Conservation (phyloP, 2,797 vertebrate species). For the Gastrophryne carolinensis region DNA sequence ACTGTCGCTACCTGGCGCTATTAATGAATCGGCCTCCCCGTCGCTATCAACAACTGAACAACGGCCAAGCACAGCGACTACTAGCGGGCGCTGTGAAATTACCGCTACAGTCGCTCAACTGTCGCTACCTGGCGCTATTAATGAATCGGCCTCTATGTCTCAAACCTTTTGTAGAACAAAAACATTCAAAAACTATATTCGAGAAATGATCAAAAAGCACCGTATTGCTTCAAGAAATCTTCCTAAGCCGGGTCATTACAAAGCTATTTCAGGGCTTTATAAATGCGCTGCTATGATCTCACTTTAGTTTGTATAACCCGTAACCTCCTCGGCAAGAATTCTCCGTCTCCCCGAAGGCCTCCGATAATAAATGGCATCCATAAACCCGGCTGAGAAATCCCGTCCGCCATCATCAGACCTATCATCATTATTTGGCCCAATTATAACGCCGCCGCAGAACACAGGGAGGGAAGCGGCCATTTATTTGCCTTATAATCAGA, state of each 20-base stretch:
- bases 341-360: not conserved
- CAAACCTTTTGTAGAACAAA: too few relatives aligned
- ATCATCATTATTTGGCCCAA: not conserved
- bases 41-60: too few relatives aligned
- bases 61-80: too few relatives aligned
- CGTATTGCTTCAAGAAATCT: not conserved
- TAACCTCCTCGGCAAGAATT: not conserved
- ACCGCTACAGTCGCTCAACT: too few relatives aligned
- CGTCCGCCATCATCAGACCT: not conserved
- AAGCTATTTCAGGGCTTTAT: not conserved
- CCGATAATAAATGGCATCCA: not conserved
- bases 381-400: not conserved
- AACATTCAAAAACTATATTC: too few relatives aligned
- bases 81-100: too few relatives aligned
- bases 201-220: too few relatives aligned
- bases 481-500: constrained; percentile 9
- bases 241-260: not conserved
- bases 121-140: too few relatives aligned
- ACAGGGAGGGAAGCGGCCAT: not conserved
- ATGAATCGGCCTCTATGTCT: too few relatives aligned
- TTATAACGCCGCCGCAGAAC: not conserved
- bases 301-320: not conserved
- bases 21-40: too few relatives aligned
- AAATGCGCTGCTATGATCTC: not conserved
- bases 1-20: too few relatives aligned